phyloP scores from a whole-genome alignment of 2,113 vertebrate species.

The Rhipidura dahli region DNA sequence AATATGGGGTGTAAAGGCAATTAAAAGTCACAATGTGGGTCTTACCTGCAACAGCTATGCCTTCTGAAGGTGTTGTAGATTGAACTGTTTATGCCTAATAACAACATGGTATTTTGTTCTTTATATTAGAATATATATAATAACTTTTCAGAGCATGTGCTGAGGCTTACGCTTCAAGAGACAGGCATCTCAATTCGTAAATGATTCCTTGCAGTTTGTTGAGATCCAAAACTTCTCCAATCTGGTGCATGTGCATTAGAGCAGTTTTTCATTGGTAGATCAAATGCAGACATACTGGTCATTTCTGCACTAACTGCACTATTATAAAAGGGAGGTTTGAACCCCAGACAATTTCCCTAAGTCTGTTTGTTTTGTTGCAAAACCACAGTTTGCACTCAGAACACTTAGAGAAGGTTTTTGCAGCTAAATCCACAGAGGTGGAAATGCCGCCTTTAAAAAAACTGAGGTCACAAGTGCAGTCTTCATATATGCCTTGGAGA shows the following conservation, averaged over 20 bases:
- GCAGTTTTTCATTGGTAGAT: not conserved
- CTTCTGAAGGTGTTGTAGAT: not conserved
- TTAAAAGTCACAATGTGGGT: not conserved
- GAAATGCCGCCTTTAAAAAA: not conserved
- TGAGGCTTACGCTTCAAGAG: not conserved
- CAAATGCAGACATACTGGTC: not conserved
- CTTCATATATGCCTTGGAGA: not conserved
- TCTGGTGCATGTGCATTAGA: not conserved
- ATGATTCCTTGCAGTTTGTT: not conserved
- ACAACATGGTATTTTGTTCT: not conserved
- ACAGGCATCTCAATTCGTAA: not conserved
- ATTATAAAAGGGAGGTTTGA: not conserved
- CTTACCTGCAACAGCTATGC: not conserved
- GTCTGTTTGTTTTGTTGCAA: not conserved
- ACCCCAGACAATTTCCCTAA: not conserved
- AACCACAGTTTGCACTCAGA: not conserved
- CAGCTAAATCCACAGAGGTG: not conserved
- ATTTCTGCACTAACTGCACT: not conserved
- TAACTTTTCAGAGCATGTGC: not conserved
- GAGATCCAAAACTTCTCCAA: not conserved
- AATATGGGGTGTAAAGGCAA: not conserved
- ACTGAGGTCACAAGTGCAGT: not conserved
- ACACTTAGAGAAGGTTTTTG: not conserved
- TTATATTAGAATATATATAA: not conserved
- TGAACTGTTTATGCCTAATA: not conserved